Evolutionary conservation across 1,140 invertebrate genomes (phyloP).

Genomic region (Sarcophaga bullata): DNA sequence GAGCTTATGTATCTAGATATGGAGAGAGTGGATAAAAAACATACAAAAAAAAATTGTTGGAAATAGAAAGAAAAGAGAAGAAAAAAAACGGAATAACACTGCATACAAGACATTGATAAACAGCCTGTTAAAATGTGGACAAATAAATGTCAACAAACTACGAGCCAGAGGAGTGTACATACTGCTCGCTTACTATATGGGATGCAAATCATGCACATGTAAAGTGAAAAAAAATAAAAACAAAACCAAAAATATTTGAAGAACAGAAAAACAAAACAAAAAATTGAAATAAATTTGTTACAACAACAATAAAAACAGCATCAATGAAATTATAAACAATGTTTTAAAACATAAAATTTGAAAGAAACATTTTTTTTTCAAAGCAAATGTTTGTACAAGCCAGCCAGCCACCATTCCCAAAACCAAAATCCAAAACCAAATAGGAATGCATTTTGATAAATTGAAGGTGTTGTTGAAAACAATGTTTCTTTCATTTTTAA

Average conservation of each 20-base stretch:
- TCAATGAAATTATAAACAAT: not conserved
- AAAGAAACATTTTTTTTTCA: not conserved
- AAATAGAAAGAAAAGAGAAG: too few species aligned
- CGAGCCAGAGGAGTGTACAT: not conserved
- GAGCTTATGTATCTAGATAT: constrained; percentile 10
- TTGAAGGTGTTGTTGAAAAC: constrained; percentile 7
- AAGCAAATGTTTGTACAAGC: constrained; percentile 4
- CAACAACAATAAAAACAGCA: not conserved
- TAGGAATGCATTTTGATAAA: not conserved
- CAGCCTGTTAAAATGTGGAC: constrained; percentile 40
- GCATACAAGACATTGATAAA: constrained; percentile 30
- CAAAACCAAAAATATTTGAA: not conserved
- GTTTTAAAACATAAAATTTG: constrained; percentile 19
- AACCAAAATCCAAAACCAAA: not conserved
- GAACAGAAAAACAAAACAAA: not conserved
- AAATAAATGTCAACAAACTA: constrained; percentile 40
- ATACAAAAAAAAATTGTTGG: not conserved
- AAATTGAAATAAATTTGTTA: constrained; percentile 24
- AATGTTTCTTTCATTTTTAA: not conserved
- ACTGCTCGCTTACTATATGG: not conserved
- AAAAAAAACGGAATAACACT: not conserved
- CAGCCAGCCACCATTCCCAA: not conserved
- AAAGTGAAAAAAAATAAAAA: constrained; percentile 16
- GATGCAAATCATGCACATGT: constrained; percentile 34
- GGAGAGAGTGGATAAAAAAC: not conserved